Conservation (phyloP, 1,140 invertebrate species). For the Papilio xuthus region DNA sequence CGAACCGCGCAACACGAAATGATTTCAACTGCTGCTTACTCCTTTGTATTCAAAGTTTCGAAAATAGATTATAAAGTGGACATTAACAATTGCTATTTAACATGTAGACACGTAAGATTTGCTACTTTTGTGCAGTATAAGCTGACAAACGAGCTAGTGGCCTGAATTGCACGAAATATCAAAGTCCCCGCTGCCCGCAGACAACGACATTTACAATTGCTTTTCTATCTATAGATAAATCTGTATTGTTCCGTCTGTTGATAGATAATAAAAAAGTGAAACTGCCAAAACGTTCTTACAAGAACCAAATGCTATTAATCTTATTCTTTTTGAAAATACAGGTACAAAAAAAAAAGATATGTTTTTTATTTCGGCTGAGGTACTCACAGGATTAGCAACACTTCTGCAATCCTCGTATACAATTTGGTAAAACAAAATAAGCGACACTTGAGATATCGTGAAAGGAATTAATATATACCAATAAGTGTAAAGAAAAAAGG, state of each 20-base stretch:
- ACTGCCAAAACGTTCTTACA: background rate
- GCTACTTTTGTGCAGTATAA: no score
- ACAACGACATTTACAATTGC: no score
- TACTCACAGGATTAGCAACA: background rate
- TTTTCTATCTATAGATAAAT: background rate
- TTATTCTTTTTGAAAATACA: background rate
- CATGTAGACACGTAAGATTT: no score
- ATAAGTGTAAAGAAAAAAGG: conserved; percentile 64
- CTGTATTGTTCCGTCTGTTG: no score
- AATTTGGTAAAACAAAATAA: conserved; percentile 42
- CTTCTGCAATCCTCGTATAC: background rate
- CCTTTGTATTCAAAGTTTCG: background rate
- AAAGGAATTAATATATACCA: conserved; percentile 67
- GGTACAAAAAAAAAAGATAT: background rate
- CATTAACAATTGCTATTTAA: no score
- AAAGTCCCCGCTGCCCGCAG: no score
- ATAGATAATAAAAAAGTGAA: no score
- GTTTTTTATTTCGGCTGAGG: background rate
- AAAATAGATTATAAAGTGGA: background rate
- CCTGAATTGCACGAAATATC: no score
- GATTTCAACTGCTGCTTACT: conserved; percentile 9
- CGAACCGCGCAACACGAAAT: conserved; percentile 42
- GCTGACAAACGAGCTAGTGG: no score
- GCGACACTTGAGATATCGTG: conserved; percentile 47
- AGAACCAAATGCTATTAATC: background rate